Conservation (phyloP, 2,888 invertebrate species). For the Aromia moschata region DNA sequence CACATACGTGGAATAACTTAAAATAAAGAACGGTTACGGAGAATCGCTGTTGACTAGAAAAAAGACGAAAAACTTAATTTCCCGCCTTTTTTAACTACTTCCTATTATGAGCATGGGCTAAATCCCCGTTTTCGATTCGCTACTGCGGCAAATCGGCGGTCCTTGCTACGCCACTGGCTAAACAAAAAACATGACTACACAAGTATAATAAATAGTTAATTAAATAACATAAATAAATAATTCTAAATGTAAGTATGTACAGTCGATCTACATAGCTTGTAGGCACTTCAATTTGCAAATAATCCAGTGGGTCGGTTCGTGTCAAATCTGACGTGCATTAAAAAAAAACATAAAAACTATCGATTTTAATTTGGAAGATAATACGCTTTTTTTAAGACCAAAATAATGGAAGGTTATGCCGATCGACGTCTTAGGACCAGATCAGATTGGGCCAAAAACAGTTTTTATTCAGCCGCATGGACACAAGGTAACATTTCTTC, state of each 20-base stretch:
- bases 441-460: no score
- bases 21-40: neutral
- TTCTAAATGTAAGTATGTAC: conserved; percentile 9
- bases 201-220: conserved; percentile 15
- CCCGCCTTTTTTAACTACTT: neutral
- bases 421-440: no score
- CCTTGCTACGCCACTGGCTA: neutral
- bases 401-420: no score
- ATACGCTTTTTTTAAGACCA: no score
- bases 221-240: conserved; percentile 23
- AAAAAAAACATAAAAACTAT: no score
- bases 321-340: no score
- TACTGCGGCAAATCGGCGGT: neutral
- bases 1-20: neutral
- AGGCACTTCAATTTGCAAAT: conserved; percentile 8
- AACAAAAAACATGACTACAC: conserved; percentile 6
- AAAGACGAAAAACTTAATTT: neutral
- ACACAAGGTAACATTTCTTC: no score
- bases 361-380: no score
- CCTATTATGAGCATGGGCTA: no score
- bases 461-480: no score
- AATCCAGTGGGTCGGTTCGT: neutral
- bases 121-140: no score
- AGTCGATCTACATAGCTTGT: conserved; percentile 11
- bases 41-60: neutral